Evolutionary conservation across 1,140 invertebrate genomes (phyloP).

Genomic region (Wiebesia pumilae): DNA sequence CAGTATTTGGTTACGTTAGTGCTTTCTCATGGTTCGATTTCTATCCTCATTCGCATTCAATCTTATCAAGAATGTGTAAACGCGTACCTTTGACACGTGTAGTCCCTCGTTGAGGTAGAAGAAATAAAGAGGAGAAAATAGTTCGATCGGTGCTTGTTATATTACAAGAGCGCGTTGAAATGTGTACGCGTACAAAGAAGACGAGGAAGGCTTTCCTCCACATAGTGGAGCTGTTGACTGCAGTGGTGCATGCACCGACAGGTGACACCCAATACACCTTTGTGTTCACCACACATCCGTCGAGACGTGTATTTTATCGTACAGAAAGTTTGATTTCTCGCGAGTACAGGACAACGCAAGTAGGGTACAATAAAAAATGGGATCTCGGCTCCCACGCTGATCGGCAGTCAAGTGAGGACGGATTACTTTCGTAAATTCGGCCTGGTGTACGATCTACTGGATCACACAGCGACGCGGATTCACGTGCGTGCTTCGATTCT

Average conservation of each 20-base stretch:
- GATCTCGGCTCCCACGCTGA: conserved; percentile 71
- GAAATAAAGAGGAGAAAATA: conserved; percentile 7
- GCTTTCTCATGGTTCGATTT: background rate
- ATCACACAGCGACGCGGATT: conserved; percentile 33
- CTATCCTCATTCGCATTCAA: background rate
- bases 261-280: conserved; percentile 67
- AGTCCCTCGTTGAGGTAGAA: background rate
- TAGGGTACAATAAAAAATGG: conserved; percentile 35
- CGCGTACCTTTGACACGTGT: background rate
- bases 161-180: conserved; percentile 10
- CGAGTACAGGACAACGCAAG: conserved; percentile 46
- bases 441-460: conserved; percentile 43
- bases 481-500: conserved; percentile 10
- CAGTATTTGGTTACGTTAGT: background rate
- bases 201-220: background rate
- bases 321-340: conserved; percentile 71
- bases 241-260: conserved; percentile 68
- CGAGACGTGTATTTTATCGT: conserved; percentile 66
- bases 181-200: background rate
- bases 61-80: background rate
- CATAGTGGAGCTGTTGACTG: conserved; percentile 64
- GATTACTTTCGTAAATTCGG: conserved; percentile 70
- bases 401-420: conserved; percentile 70
- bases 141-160: conserved; percentile 19
- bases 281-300: conserved; percentile 63